Evolutionary conservation across 2,113 vertebrate species (phyloP).

Genomic region (Microcebus tavaratra): DNA sequence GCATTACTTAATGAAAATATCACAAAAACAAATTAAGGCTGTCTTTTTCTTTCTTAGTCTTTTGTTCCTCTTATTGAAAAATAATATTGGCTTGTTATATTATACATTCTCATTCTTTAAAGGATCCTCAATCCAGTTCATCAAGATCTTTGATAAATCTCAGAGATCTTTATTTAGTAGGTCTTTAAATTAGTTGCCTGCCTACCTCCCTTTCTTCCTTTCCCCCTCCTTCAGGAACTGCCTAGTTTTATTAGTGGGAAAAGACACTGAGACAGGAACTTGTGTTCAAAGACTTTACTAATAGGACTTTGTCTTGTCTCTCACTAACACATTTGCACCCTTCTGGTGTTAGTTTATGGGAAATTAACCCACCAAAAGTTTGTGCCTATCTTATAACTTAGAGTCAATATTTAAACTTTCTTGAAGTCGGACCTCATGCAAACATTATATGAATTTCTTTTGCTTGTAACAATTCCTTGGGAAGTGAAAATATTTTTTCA

Average conservation of each 20-base stretch:
- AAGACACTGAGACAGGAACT: not conserved
- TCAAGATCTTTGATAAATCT: not conserved
- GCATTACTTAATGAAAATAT: not conserved
- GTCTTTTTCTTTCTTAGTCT: not conserved
- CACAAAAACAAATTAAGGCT: not conserved
- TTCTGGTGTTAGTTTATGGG: not conserved
- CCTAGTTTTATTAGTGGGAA: not conserved
- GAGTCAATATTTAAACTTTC: conserved; percentile 10
- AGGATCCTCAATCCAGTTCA: not conserved
- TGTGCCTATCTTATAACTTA: not conserved
- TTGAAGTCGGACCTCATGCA: not conserved
- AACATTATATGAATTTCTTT: conserved; percentile 21
- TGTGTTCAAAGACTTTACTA: not conserved
- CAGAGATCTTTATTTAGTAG: not conserved
- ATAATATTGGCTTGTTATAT: not conserved
- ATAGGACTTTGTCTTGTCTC: not conserved
- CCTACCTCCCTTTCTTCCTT: not conserved
- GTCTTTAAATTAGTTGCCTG: not conserved
- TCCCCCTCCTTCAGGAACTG: not conserved
- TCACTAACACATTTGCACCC: not conserved
- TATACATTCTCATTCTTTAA: not conserved
- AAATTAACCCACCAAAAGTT: not conserved
- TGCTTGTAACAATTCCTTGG: not conserved
- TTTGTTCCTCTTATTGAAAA: not conserved
- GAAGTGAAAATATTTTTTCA: not conserved